These are phyloP conservation scores for Sebastes elongatus DNA, from an alignment of 2,797 vertebrate species.

Conservation along the genomic window DNA sequence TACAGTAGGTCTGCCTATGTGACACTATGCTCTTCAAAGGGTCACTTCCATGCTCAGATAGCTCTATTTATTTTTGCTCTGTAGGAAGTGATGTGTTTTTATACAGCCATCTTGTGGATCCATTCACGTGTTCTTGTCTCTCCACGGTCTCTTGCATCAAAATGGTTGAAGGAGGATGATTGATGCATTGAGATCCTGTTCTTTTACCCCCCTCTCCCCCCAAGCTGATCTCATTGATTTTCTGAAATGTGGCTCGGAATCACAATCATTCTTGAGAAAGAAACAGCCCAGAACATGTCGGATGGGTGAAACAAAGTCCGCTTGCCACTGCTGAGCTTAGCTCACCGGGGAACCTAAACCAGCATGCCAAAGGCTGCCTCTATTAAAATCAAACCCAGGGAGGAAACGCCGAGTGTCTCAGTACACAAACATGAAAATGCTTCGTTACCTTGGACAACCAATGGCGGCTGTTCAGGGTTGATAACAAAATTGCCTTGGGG, in stretches of 20 bases:
- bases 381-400: slow-evolving; percentile 31
- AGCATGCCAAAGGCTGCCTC: slow-evolving; percentile 38
- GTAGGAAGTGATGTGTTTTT: background rate
- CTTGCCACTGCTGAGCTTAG: slow-evolving; percentile 41
- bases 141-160: slow-evolving; percentile 39
- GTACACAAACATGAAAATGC: slow-evolving; percentile 30
- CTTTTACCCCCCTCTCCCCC: slow-evolving; percentile 38
- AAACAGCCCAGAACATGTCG: slow-evolving; percentile 57
- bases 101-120: background rate
- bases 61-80: background rate
- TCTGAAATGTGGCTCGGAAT: slow-evolving; percentile 63
- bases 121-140: background rate
- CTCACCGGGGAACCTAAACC: slow-evolving; percentile 45
- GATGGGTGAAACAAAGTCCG: slow-evolving; percentile 51
- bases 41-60: background rate
- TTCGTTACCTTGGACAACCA: slow-evolving; percentile 38
- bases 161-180: slow-evolving; percentile 43
- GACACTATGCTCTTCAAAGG: background rate
- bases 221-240: slow-evolving; percentile 61
- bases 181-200: slow-evolving; percentile 46
- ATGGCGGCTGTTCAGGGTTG: slow-evolving; percentile 30
- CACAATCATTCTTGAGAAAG: slow-evolving; percentile 53
- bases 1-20: background rate
- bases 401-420: slow-evolving; percentile 37
- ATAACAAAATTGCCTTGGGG: slow-evolving; percentile 44